phyloP scores from a whole-genome alignment of 1,140 invertebrate genomes.

The Aethina tumida region DNA sequence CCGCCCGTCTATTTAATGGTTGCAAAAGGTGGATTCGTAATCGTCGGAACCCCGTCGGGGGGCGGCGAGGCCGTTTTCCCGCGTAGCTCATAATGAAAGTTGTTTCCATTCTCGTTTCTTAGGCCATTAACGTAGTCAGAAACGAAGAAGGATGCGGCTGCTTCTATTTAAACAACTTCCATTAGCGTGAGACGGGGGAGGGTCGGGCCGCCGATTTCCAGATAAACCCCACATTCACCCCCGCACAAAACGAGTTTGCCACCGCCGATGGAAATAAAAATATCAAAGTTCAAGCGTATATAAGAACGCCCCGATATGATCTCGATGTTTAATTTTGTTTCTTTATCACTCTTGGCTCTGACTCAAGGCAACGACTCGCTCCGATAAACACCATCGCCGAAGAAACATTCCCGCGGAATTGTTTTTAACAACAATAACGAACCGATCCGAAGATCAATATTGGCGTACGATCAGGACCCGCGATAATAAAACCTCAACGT shows the following conservation, averaged over 20 bases:
- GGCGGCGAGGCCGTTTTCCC: slow-evolving; percentile 6
- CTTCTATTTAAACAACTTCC: slow-evolving; percentile 34
- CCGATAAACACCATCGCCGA: not conserved
- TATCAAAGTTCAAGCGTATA: slow-evolving; percentile 11
- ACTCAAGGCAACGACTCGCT: not conserved
- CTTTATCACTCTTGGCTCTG: not conserved
- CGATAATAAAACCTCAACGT: too few species aligned
- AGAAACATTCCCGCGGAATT: too few species aligned
- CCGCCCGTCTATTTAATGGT: too few species aligned
- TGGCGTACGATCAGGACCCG: too few species aligned
- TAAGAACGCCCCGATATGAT: slow-evolving; percentile 10
- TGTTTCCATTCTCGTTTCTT: slow-evolving; percentile 33
- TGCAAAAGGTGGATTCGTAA: too few species aligned
- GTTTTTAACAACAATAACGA: too few species aligned
- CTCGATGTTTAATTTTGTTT: not conserved
- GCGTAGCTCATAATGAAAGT: slow-evolving; percentile 24
- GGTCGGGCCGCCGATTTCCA: slow-evolving; percentile 13
- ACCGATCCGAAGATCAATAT: too few species aligned
- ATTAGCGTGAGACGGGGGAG: slow-evolving; percentile 26
- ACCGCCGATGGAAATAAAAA: slow-evolving; percentile 16
- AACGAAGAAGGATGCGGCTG: slow-evolving; percentile 31
- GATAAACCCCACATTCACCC: slow-evolving; percentile 15
- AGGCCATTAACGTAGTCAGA: slow-evolving; percentile 32
- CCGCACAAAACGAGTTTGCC: slow-evolving; percentile 9
- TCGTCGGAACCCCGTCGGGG: too few species aligned